Conservation (phyloP, 2,797 vertebrate genomes). For the Synanceia verrucosa region DNA sequence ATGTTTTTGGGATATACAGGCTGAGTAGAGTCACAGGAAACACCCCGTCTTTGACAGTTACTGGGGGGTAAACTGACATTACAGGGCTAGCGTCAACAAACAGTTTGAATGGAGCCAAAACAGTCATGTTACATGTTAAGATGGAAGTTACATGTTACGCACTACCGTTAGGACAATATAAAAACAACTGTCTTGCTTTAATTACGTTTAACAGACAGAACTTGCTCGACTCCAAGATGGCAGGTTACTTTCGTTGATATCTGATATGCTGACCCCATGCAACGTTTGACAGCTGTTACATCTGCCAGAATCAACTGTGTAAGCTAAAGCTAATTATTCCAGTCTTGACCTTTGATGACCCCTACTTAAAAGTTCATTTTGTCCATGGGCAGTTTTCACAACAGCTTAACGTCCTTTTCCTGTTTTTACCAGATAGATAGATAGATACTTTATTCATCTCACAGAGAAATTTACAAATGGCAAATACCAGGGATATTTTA, state of each 20-base stretch:
- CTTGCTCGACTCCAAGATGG: background rate
- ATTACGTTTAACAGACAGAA: background rate
- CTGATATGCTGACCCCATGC: background rate
- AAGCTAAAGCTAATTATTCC: background rate
- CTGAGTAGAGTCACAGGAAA: background rate
- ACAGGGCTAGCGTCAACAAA: background rate
- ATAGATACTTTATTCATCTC: too few species aligned
- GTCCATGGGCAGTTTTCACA: background rate
- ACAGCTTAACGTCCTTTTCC: background rate
- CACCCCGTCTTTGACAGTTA: background rate
- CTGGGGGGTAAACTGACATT: background rate
- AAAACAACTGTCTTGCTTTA: background rate
- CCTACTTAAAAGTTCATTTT: background rate
- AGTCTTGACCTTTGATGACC: background rate
- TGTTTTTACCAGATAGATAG: too few species aligned
- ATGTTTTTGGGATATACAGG: background rate
- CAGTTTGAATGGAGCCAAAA: background rate
- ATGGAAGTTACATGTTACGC: slow-evolving; percentile 4
- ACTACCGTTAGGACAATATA: background rate
- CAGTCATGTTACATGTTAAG: too few species aligned
- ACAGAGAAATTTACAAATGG: too few species aligned
- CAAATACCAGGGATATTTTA: too few species aligned
- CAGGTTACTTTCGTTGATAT: background rate
- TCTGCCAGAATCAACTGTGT: background rate
- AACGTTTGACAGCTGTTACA: slow-evolving; percentile 5